Base-by-base conservation (phyloP, 1,140 invertebrate genomes). In the Palaemon carinicauda region DNA sequence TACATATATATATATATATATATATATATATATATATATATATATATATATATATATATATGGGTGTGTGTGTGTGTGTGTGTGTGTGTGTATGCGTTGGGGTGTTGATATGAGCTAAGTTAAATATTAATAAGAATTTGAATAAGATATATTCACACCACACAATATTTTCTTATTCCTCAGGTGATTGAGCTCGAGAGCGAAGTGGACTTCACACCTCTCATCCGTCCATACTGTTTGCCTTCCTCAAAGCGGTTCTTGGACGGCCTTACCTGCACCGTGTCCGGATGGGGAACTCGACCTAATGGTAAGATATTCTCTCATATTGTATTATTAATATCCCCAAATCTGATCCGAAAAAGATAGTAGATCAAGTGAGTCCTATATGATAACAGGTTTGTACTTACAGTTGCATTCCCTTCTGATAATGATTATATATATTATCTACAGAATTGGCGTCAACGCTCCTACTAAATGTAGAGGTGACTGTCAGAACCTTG, bases 211-310 rank as follows among this genome's bases (percentile, higher is more conserved):
- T 29, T 29, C 19, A 74, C 41, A 9, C 51, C 81, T 1, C 24
- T 82, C 14, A 50, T 82, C 21, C 60, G 51, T 15, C 81, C 81
- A 0, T 82, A 82, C 51, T 82, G 81, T 24, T 21, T 82, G 10
- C 81, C 81, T 10, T 10, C 33, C 69, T 53, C 81, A 27, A 74
- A 17, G 15, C 21, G 29, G n/a, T 24, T 24, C 19, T 69, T 74
- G n/a, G 50, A 51, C 4, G 52, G 69, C 14, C 33, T 15, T 7
- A 53, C 29, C n/a, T 82, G 81, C 27, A 41, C 21, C 15, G 81
- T 82, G 9, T 65, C 81, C 19, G 81, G 81, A 1, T 82, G 81
- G 81, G 81, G 81, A 10, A 52, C 69, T 3, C 33, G 81, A 27
- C 81, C 81, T 15, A 82, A 82, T 21, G 41, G 81, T 82, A 65